Base-by-base conservation (phyloP, 37 sponge, comb jelly and placozoan genomes). In the Ianthella basta region DNA sequence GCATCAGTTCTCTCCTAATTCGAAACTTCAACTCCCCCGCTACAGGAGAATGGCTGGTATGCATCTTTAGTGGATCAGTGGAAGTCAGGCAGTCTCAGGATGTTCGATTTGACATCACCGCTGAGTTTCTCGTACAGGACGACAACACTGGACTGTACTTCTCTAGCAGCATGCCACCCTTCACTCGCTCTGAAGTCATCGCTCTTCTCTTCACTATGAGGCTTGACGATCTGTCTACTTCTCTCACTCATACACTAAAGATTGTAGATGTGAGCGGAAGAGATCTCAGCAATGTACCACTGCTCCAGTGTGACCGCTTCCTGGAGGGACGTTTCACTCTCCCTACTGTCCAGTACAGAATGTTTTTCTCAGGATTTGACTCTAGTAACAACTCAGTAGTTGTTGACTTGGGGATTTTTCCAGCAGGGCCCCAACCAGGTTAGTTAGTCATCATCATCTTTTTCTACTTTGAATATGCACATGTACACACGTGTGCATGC, bases 1-100 rank as follows among this genome's bases (percentile, higher is more conserved):
- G 44, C 4, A 41, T 41, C 32, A 3, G 53, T 13, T n/a, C 54
- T 40, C 37, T 75, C n/a, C 23, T 24, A 0, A 33, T 69, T 34
- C 29, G 27, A 35, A 35, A 69, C 34, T 69, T 69, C 35, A 32
- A 32, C 29, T 69, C 35, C 34, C 70, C 54, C 8, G n/a, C 37
- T 18, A n/a, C 54, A 39, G 78, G 78, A 19, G 44, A 24, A 53
- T 75, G 78, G 78, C 37, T 41, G 21, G 54, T 75, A 1, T 75
- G 78, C 37, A 36, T 75, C 14, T 36, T 41, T 13, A 75, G 78
- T 41, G 78, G 78, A 41, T 13, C 14, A 41, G 78, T 44, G 18
- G 78, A 75, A 36, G 40, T 75, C n/a, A 75, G 21, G 21, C 78
- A 75, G 40, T 53, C 78, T 40, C 78, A 75, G 10, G 54, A 75